Conservation (phyloP, 2,113 vertebrate genomes). For the Elgaria multicarinata region DNA sequence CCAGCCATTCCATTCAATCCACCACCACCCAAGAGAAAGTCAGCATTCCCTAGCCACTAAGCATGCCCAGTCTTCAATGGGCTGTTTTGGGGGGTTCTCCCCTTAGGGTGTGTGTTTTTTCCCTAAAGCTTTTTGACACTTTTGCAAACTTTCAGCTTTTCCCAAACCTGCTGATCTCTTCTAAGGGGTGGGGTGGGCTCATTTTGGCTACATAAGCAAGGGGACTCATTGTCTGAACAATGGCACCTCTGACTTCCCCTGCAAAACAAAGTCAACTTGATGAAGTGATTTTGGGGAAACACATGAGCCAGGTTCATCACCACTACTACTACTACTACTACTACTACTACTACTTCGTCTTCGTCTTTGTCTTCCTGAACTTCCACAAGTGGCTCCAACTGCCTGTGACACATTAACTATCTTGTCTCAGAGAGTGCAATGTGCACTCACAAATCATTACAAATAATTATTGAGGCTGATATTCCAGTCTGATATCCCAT, state of each 20-base stretch:
- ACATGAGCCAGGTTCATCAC: background rate
- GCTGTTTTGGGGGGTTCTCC: too few species aligned
- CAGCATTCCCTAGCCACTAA: too few species aligned
- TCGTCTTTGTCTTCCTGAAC: too few species aligned
- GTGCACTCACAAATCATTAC: conserved; percentile 38
- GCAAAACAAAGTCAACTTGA: background rate
- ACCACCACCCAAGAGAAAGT: too few species aligned
- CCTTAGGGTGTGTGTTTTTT: too few species aligned
- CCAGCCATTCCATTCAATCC: too few species aligned
- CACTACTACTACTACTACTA: too few species aligned
- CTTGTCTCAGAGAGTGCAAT: conserved; percentile 18
- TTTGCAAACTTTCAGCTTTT: too few species aligned
- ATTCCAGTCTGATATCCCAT: conserved; percentile 38
- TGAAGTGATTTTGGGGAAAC: background rate
- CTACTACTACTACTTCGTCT: too few species aligned
- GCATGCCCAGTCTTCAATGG: too few species aligned
- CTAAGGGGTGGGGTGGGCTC: background rate
- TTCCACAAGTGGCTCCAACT: background rate
- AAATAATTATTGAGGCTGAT: conserved; percentile 41
- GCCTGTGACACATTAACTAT: conserved; percentile 25
- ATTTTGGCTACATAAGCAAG: background rate
- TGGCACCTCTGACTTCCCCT: background rate
- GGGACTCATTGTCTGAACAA: background rate
- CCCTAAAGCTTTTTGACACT: too few species aligned
- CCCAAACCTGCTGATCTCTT: too few species aligned